A percentile compares a stretch with the other conserved stretches of the same genome.
Conservation (phyloP, 2,797 vertebrate genomes). For the Parotocinclus haroldoi region DNA sequence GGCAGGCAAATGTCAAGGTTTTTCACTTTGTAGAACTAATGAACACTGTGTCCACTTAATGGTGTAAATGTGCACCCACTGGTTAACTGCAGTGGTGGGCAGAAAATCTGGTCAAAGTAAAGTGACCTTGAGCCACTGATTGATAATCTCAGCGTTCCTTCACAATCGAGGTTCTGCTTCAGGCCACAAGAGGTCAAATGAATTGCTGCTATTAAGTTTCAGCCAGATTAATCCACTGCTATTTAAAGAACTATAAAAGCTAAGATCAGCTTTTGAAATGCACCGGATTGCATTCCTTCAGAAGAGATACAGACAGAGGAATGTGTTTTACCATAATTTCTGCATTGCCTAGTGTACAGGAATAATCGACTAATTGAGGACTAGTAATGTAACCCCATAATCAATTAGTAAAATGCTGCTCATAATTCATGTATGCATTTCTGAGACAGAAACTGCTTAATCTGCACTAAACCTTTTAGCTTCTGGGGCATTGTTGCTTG, state of each 20-base stretch:
- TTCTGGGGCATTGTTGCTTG: too few relatives aligned
- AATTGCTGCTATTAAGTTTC: background rate
- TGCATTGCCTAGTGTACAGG: too few relatives aligned
- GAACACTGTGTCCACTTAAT: constrained; percentile 42
- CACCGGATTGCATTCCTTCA: too few relatives aligned
- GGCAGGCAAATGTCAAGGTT: constrained; percentile 45
- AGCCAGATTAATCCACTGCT: background rate
- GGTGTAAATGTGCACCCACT: constrained; percentile 11
- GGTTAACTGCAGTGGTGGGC: constrained; percentile 36
- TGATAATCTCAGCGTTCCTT: constrained; percentile 6
- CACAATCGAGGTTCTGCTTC: background rate
- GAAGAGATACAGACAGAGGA: too few relatives aligned
- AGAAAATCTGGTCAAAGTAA: constrained; percentile 31
- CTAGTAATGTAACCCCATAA: too few relatives aligned
- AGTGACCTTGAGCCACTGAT: constrained; percentile 14
- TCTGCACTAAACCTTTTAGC: too few relatives aligned
- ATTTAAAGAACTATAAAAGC: background rate
- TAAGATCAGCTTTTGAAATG: background rate
- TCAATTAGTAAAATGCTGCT: too few relatives aligned
- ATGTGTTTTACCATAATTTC: too few relatives aligned
- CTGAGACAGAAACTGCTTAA: too few relatives aligned
- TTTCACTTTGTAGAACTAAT: constrained; percentile 46
- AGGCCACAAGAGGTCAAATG: constrained; percentile 12
- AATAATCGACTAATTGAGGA: too few relatives aligned
- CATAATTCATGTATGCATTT: too few relatives aligned